Base-by-base conservation (phyloP, 2,113 vertebrate species). In the Shinisaurus crocodilurus region DNA sequence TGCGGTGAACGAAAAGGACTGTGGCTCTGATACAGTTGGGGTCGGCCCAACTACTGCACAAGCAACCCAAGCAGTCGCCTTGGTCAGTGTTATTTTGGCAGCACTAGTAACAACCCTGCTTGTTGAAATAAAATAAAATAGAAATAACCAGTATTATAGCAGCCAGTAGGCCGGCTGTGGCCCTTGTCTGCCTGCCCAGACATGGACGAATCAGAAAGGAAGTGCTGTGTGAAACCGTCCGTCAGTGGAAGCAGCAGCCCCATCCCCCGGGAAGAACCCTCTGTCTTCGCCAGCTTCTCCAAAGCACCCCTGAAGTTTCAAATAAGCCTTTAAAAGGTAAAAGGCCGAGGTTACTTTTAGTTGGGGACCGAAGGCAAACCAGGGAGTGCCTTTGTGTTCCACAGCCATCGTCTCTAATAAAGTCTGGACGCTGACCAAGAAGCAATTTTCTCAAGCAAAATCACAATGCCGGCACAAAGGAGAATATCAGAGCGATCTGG, bases 401-500 rank as follows among this genome's bases (percentile, higher is more conserved):
- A 0, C 4, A 0, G 69, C 40, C 50, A 2, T 65, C 0, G 25
- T 4, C 27, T 15, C 0, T 74, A 40, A 37, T 75, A 27, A 63
- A 0, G 1, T 81, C 91, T 85, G 94, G 92, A 89, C 76, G 6
- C 45, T 40, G 90, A 72, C 91, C 90, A 85, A 50, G 90, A 23
- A 2, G 7, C 45, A 0, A 32, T 70, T 57, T 63, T 88, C 76
- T 76, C 95, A 90, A 94, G 89, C 72, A 84, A 89, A 90, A 87
- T 81, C 1, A 89, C 90, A 85, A 81, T 70, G 86, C 60, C 0
- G 60, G 74, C 1, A 91, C 83, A 69, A 90, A 90, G 89, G 85
- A 40, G 87, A 95, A 95, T 96, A 96, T 96, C 95, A 10, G 86
- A 84, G 76, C 57, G 92, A 96, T 96, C 96, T 94, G 43, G 79